A percentile compares a stretch with the other conserved stretches of the same genome.
phyloP scores from a whole-genome alignment of 1,140 invertebrate genomes.

The Cataglyphis hispanica region DNA sequence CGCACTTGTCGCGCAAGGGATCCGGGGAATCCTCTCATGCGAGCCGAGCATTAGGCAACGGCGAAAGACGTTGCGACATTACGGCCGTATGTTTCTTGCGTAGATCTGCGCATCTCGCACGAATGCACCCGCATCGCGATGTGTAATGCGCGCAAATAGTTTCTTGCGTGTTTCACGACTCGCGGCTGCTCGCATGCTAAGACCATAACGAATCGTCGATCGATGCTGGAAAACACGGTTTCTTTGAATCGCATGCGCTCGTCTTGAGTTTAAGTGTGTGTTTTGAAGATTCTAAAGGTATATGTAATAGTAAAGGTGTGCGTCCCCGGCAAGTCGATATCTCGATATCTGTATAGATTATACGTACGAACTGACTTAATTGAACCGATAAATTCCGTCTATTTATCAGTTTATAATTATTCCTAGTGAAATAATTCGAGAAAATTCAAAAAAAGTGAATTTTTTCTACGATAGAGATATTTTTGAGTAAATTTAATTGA shows the following conservation, averaged over 20 bases:
- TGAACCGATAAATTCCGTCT: constrained; percentile 43
- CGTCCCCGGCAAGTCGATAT: too few species aligned
- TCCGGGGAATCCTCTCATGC: constrained; percentile 74
- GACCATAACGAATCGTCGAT: constrained; percentile 54
- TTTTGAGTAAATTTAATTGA: too few species aligned
- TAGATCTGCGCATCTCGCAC: constrained; percentile 15
- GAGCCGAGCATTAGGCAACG: constrained; percentile 76
- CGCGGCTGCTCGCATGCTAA: constrained; percentile 33
- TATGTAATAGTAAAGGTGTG: too few species aligned
- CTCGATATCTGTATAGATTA: not conserved
- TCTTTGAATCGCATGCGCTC: constrained; percentile 31
- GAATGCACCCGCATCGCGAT: constrained; percentile 67
- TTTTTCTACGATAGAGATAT: too few species aligned
- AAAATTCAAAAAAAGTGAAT: not conserved
- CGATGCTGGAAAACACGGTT: constrained; percentile 33
- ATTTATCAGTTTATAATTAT: constrained; percentile 27
- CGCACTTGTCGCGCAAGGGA: constrained; percentile 30
- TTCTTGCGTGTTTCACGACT: constrained; percentile 75
- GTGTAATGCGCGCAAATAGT: constrained; percentile 61
- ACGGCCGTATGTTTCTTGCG: constrained; percentile 76
- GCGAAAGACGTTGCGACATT: constrained; percentile 75
- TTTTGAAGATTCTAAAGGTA: not conserved
- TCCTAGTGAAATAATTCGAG: not conserved
- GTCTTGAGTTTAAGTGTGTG: not conserved
- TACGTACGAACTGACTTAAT: constrained; percentile 38